Evolutionary conservation across 2,797 vertebrate genomes (phyloP).

Genomic region (Epinephelus awoara): DNA sequence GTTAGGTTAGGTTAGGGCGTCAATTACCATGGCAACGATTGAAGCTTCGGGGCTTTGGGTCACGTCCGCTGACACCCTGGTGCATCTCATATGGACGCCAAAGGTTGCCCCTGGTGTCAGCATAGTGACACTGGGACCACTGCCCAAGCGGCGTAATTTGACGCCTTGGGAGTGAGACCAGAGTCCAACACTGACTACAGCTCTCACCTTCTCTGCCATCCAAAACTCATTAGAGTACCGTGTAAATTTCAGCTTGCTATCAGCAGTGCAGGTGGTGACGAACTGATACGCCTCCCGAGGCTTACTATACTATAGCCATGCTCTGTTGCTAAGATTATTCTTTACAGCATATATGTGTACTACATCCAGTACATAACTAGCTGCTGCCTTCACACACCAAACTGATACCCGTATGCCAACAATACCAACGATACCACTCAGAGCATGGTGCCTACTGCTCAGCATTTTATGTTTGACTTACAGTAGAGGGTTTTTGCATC

Average conservation of each 20-base stretch:
- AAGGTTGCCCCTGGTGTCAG: too few relatives aligned
- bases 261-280: background rate
- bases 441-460: background rate
- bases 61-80: too few relatives aligned
- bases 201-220: background rate
- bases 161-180: too few relatives aligned
- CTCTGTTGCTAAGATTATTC: background rate
- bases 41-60: too few relatives aligned
- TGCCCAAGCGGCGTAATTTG: too few relatives aligned
- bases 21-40: too few relatives aligned
- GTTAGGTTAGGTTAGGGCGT: too few relatives aligned
- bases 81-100: too few relatives aligned
- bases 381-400: background rate
- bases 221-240: background rate
- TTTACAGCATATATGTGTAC: background rate
- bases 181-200: background rate
- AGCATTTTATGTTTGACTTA: background rate
- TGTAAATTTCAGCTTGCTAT: background rate
- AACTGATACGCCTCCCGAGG: background rate
- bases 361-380: background rate
- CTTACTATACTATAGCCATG: background rate
- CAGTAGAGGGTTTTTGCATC: background rate
- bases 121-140: too few relatives aligned
- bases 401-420: background rate
- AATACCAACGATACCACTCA: background rate